Evolutionary conservation across 2,888 invertebrate species (phyloP), one percentile per base, ranked within the genome.

Genomic region (Adela reaumurella): DNA sequence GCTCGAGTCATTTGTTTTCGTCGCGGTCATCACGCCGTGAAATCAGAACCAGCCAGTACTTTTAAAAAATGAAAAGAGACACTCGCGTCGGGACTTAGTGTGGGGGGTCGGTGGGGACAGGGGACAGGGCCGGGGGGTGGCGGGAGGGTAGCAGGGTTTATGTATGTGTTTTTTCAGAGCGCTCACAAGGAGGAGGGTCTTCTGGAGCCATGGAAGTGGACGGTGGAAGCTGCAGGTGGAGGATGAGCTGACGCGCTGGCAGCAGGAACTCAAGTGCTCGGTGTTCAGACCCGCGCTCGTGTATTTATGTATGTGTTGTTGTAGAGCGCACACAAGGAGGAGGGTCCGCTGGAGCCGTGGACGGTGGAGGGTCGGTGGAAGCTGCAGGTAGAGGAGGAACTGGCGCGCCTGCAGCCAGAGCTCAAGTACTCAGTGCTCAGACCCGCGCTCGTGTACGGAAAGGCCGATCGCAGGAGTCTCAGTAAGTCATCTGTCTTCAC

Each of bases 191-290:
- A 95, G 73, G 85, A 88, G 52, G 87, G 87, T 46, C 76, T 85
- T 5, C 64, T 84, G 16, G 90, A 92, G 49, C 93, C 94, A 0
- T 94, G 94, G 94, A 93, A 92, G 1, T 83, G 91, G 89, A 17
- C 87, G 88, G 59, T 90, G 90, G 83, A 96, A 96, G 76, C 70
- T 83, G 46, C 86, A 88, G 65, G 92, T 92, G 19, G 96, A 96
- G 65, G 81, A 87, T 56, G 88, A 90, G 61, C 68, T 96, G 35
- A 81, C 82, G 56, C 80, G 81, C 19, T 77, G 92, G 58, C 74
- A 85, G 10, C 65, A 76, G 1, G 83, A 83, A 50, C 81, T 94
- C 28, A 84, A 85, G 56, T 94, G 88, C 66, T 88, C 92, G 17
- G 81, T 95, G 50, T 66, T 95, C 11, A 81, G 96, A 56, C 88